Evolutionary conservation across 2,797 vertebrate species (phyloP), one percentile per base, ranked within the genome.

Genomic region (Mus minutoides): DNA sequence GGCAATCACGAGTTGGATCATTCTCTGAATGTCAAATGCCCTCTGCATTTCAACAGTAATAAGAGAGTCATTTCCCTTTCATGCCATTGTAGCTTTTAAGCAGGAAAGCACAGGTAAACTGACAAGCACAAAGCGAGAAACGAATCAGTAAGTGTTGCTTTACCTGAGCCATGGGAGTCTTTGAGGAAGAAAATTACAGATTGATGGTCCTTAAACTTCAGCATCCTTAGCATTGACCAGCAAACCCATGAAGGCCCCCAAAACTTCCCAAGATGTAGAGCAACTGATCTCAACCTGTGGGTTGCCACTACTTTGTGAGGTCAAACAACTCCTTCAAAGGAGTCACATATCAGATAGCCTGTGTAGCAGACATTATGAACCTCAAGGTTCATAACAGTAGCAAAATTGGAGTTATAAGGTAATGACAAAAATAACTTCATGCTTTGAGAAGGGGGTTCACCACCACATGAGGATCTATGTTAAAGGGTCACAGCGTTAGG

Each of bases 161-260:
- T 29, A 26, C 1, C 82, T 34, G 58, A 19, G 58, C 29, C 29
- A 9, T n/a, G 31, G 43, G 12, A 67, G 29, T 52, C 31, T 49
- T 67, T 52, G 31, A 85, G 6, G 4, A 69, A 49, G 37, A 26
- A 73, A 76, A 77, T 34, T 31, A 22, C 52, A 69, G 40, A 4
- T n/a, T 16, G 3, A 0, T 0, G 9, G 2, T 62, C 67, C 11
- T 67, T 31, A 56, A 19, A 24, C 40, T 56, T 17, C 7, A 11
- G 34, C 0, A 9, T 49, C 3, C 6, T 40, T 37, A 0, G 1
- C 3, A 17, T 24, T 46, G 6, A 21, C 7, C 22, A 13, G 37
- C 1, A 19, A 21, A 1, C 19, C 69, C 31, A 85, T 67, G 29
- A 60, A 16, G 0, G 19, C 3, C 26, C 11, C 11, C 4, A 7